phyloP scores from a whole-genome alignment of 2,113 vertebrate species.

The Fukomys damarensis region DNA sequence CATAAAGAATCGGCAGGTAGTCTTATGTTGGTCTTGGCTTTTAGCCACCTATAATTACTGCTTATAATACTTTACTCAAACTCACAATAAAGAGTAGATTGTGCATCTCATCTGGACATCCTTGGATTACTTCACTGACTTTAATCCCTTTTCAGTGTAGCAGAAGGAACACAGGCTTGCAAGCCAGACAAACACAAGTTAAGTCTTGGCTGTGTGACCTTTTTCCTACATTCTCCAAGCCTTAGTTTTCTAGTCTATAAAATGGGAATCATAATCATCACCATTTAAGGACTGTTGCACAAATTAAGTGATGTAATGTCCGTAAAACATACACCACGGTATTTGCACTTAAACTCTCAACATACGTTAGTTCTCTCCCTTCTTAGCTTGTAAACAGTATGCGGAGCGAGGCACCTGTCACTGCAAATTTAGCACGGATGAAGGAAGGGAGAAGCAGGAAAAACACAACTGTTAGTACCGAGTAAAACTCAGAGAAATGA shows the following conservation, averaged over 20 bases:
- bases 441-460: conserved; percentile 34
- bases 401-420: neutral
- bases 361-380: neutral
- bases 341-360: neutral
- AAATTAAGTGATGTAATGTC: conserved; percentile 4
- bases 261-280: conserved; percentile 24
- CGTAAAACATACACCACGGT: neutral
- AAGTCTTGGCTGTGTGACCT: neutral
- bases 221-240: conserved; percentile 5
- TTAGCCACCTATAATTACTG: neutral
- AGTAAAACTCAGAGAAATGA: conserved; percentile 18
- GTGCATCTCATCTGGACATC: neutral
- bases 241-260: conserved; percentile 36
- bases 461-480: neutral
- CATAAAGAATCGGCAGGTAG: neutral
- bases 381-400: neutral
- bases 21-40: neutral
- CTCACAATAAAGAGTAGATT: neutral
- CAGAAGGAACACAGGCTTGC: neutral
- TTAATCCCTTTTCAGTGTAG: neutral
- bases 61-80: neutral
- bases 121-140: neutral
- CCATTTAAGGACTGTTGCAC: conserved; percentile 7
- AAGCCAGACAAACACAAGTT: neutral
- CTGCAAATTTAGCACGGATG: conserved; percentile 2